Base-by-base conservation (phyloP, 2,797 vertebrate species). In the Crocidura indochinensis region DNA sequence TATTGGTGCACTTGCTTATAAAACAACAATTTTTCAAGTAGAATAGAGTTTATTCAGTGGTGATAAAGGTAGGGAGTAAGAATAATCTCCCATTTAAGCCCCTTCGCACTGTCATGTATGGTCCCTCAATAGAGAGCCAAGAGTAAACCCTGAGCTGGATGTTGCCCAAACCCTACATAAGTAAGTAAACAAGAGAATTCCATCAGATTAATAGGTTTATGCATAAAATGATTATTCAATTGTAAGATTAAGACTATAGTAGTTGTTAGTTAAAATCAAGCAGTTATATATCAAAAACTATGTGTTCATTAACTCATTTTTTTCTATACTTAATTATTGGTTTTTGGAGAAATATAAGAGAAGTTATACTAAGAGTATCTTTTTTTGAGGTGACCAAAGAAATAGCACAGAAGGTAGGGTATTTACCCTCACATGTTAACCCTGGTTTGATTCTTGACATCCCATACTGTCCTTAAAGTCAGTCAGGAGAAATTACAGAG, bases 161-260 rank as follows among this genome's bases (percentile, higher is more conserved):
- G 51, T 51, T 11, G 15, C 15, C 51, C 51, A 10, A 11, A 51
- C 51, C 51, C 51, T 51, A 51, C 10, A 51, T 51, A 51, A 11
- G 51, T 15, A 51, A 51, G 15, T 51, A 51, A 15, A 51, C 15
- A 51, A 56, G 11, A 74, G 1, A 68, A 82, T 7, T 67, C 46
- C 87, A 62, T 80, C 19, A 92, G 77, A 87, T 91, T 92, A 71
- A 83, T 68, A 90, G 31, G 81, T 46, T 73, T 0, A 51, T 38
- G 6, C 47, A 64, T 64, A 72, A 4, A 80, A 12, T 67, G 87
- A 3, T 74, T 29, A 75, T 29, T 65, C 67, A 6, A 26, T 68
- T 75, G 93, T 69, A 72, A 19, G 44, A 15, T 0, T 51, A 60
- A 79, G 19, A 51, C 15, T 51, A 6, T 0, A 46, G 15, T 46